Base-by-base conservation (phyloP, 92 coral and sea anemone genomes). In the Chrysogorgia sp. region DNA sequence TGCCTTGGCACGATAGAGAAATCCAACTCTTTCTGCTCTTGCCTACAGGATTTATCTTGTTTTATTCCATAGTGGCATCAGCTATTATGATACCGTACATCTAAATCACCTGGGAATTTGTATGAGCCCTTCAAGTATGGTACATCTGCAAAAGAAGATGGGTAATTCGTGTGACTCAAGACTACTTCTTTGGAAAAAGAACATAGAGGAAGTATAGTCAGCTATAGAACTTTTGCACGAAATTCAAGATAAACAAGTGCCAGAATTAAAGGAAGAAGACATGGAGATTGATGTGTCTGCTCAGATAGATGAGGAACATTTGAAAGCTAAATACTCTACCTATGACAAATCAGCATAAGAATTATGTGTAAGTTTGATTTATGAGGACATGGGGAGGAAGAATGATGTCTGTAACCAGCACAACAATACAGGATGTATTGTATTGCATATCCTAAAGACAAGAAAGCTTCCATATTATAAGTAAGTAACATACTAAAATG, bases 61-160 rank as follows among this genome's bases (percentile, higher is more conserved):
- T 4, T 67, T 88, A 6, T 84, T 80, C 40, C 67, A 88, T 41
- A 68, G 88, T 37, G 91, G 91, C 1, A 62, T 69, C 21, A 88
- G 71, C 34, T 74, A 71, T 49, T 74, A 84, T 40, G 89, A 85
- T 33, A 78, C 75, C 33, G 32, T 81, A 13, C 78, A 84, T 19
- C 86, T 82, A 9, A 81, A 85, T 53, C 89, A 64, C 62, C 67
- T 88, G 14, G 88, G 92, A 20, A 47, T 88, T 29, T 88, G 92
- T 79, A 88, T 88, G 92, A 37, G 81, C 29, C 86, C 84, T 23
- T n/a, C 76, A 20, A 55, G 81, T 19, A 50, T 63, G 21, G 63
- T 88, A 13, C 34, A 80, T 52, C 74, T 84, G 34, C 91, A 88
- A 77, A 80, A 67, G 63, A 69, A 84, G 52, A 80, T 76, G 86